Evolutionary conservation across 1,140 invertebrate species (phyloP).

Genomic region (Caenorhabditis tropicalis): DNA sequence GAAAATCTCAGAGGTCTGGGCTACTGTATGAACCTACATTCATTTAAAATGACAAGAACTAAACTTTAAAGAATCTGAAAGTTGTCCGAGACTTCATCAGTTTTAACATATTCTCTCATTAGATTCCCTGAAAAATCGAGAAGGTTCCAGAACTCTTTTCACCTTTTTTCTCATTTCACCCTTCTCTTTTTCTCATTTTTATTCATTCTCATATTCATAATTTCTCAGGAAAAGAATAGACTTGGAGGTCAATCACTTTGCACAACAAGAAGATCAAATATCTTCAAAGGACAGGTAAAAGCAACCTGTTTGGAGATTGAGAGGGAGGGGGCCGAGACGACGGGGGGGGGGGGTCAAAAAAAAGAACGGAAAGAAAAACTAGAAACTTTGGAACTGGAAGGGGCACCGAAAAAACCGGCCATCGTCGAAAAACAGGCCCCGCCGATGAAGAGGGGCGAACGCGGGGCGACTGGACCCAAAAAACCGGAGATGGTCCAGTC

Average conservation of each 20-base stretch:
- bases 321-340: not conserved
- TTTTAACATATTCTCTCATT: no score
- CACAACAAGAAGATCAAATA: no score
- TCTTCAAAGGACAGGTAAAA: not conserved
- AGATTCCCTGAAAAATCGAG: not conserved
- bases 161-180: not conserved
- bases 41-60: no score
- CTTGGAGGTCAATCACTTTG: no score
- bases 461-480: not conserved
- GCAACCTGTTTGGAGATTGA: constrained; percentile 4
- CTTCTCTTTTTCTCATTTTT: not conserved
- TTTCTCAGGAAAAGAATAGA: not conserved
- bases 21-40: no score
- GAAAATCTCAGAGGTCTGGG: no score
- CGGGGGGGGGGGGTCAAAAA: not conserved
- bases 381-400: constrained; percentile 7
- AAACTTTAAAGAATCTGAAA: no score
- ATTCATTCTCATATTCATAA: not conserved
- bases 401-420: not conserved
- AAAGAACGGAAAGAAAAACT: not conserved
- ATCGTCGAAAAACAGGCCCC: not conserved
- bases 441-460: not conserved
- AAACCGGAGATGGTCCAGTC: constrained; percentile 25
- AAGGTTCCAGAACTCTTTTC: not conserved
- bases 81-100: no score